Evolutionary conservation across 2,888 invertebrate genomes (phyloP).

Genomic region (Trichopria drosophilae): DNA sequence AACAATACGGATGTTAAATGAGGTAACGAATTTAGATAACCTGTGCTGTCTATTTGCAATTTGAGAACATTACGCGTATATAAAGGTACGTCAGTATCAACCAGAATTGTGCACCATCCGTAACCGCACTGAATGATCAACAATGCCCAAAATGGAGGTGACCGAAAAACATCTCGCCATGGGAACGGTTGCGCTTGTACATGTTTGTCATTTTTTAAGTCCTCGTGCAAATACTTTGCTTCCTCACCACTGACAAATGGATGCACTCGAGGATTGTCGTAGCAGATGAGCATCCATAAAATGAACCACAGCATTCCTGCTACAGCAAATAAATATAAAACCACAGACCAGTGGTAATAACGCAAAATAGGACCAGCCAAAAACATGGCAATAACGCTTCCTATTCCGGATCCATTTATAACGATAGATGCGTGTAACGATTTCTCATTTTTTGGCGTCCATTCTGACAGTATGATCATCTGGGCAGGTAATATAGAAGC

Average conservation of each 20-base stretch:
- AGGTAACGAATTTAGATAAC: constrained; percentile 58
- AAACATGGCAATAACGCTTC: constrained; percentile 66
- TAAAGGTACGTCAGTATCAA: constrained; percentile 56
- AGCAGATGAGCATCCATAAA: constrained; percentile 62
- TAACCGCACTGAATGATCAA: constrained; percentile 64
- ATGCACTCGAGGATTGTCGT: constrained; percentile 54
- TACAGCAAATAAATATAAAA: constrained; percentile 80
- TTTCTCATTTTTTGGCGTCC: constrained; percentile 73
- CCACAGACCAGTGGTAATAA: constrained; percentile 72
- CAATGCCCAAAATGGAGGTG: constrained; percentile 73
- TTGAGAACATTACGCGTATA: constrained; percentile 58
- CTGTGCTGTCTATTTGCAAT: constrained; percentile 57
- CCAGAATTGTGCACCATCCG: constrained; percentile 56
- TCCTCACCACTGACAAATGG: constrained; percentile 56
- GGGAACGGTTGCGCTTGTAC: constrained; percentile 48
- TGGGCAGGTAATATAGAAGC: constrained; percentile 84
- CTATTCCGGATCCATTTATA: constrained; percentile 75
- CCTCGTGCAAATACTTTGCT: constrained; percentile 48
- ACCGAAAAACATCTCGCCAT: constrained; percentile 56
- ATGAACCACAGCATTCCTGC: constrained; percentile 76
- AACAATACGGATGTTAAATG: constrained; percentile 59
- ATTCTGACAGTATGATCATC: constrained; percentile 77
- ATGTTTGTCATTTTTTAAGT: constrained; percentile 48
- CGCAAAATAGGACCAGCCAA: constrained; percentile 72
- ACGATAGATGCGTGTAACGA: constrained; percentile 78